Evolutionary conservation across 2,797 vertebrate genomes (phyloP).

Genomic region (Thunnus albacares): DNA sequence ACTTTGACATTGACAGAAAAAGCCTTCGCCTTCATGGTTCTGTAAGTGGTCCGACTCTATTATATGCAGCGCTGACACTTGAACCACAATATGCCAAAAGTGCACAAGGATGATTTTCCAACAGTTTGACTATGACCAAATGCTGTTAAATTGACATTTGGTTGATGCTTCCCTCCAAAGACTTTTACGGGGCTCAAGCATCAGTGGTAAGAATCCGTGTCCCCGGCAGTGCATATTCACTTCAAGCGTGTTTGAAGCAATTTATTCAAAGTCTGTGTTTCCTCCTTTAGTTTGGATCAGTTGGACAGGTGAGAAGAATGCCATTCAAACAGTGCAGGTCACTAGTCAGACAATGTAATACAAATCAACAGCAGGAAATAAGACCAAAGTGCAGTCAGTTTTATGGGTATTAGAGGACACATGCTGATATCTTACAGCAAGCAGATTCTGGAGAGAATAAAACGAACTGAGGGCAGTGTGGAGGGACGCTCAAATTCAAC

Average conservation of each 20-base stretch:
- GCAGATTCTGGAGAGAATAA: neutral
- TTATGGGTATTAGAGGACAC: conserved; percentile 22
- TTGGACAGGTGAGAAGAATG: conserved; percentile 27
- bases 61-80: conserved; percentile 30
- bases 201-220: neutral
- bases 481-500: neutral
- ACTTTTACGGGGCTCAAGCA: neutral
- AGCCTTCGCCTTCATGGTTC: conserved; percentile 40
- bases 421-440: conserved; percentile 6
- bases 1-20: conserved; percentile 43
- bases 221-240: conserved; percentile 19
- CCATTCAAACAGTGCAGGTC: conserved; percentile 14
- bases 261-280: conserved; percentile 32
- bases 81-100: conserved; percentile 41
- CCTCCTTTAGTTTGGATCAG: neutral
- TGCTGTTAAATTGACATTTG: conserved; percentile 23
- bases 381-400: neutral
- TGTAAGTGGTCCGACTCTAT: conserved; percentile 30
- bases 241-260: conserved; percentile 5
- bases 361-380: conserved; percentile 9
- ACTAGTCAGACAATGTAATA: conserved; percentile 12
- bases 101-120: conserved; percentile 35
- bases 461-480: neutral
- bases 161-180: conserved; percentile 13
- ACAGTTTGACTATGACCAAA: conserved; percentile 37